Evolutionary conservation across 2,797 vertebrate species (phyloP).

Genomic region (Onychomys arenicola): DNA sequence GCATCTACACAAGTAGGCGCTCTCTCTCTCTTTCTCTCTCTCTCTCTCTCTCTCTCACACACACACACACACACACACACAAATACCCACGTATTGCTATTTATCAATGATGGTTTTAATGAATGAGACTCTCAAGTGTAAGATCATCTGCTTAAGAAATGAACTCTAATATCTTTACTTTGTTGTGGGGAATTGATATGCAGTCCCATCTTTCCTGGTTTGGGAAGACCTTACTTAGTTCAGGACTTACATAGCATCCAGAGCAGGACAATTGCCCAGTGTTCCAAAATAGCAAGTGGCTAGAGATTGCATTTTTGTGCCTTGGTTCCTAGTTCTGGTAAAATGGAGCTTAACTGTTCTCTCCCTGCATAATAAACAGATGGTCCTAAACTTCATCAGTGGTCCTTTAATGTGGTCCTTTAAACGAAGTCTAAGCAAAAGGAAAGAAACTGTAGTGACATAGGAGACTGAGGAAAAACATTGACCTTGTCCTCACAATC

Average conservation of each 20-base stretch:
- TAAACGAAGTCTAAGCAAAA: slow-evolving; percentile 50
- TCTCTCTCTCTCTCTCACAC: too few species aligned
- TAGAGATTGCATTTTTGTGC: neutral
- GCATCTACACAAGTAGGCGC: neutral
- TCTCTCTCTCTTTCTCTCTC: too few species aligned
- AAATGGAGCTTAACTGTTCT: slow-evolving; percentile 17
- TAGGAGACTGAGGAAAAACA: neutral
- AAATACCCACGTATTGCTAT: neutral
- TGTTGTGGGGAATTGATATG: neutral
- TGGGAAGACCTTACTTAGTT: neutral
- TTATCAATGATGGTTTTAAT: slow-evolving; percentile 9
- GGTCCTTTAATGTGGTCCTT: slow-evolving; percentile 49
- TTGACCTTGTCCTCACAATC: neutral
- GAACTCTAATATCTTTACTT: neutral
- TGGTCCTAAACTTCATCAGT: slow-evolving; percentile 52
- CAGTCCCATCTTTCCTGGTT: neutral
- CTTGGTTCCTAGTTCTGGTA: slow-evolving; percentile 21
- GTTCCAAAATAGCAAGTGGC: neutral
- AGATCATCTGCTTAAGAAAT: neutral
- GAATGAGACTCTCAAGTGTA: neutral
- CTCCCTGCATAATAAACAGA: neutral
- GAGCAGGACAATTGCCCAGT: neutral
- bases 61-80: neutral
- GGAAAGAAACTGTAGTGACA: slow-evolving; percentile 12
- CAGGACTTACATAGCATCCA: neutral